These are phyloP conservation scores for Eledona agricola DNA, from an alignment of 2,888 invertebrate genomes.

Conservation along the genomic window DNA sequence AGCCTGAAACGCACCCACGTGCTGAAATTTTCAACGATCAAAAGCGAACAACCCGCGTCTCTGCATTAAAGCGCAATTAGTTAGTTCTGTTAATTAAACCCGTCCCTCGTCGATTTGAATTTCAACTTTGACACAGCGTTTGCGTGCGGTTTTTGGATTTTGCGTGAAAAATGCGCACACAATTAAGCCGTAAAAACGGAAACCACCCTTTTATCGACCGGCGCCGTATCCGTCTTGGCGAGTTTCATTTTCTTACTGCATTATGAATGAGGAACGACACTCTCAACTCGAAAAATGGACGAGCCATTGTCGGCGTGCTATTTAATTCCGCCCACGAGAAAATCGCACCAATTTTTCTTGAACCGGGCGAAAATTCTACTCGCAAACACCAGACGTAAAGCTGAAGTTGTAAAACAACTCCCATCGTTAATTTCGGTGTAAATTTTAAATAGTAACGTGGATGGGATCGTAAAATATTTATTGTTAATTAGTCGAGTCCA, in stretches of 20 bases:
- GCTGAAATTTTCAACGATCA: too few species aligned
- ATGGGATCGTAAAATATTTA: too few species aligned
- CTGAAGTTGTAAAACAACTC: too few species aligned
- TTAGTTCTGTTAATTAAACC: constrained; percentile 35
- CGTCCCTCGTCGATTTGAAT: constrained; percentile 1
- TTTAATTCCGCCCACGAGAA: constrained; percentile 7
- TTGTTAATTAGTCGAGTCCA: too few species aligned
- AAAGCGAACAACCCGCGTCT: constrained; percentile 19
- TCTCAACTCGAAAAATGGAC: constrained; percentile 17
- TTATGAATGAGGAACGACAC: constrained; percentile 32
- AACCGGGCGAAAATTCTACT: background rate
- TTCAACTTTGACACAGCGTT: too few species aligned
- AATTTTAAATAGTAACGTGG: too few species aligned
- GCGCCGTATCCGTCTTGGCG: constrained; percentile 9
- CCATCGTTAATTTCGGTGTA: too few species aligned
- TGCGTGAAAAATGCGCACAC: constrained; percentile 15
- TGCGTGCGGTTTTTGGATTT: constrained; percentile 18
- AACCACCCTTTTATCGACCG: constrained; percentile 27
- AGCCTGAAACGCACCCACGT: too few species aligned
- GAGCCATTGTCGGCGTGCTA: constrained; percentile 5
- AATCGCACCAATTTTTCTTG: constrained; percentile 21
- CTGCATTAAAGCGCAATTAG: too few species aligned
- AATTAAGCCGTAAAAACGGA: constrained; percentile 22
- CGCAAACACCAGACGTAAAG: too few species aligned
- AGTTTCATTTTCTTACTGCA: constrained; percentile 28